These are phyloP conservation scores for Brachirus orientalis DNA, from an alignment of 2,113 vertebrate genomes.

Conservation along the genomic window DNA sequence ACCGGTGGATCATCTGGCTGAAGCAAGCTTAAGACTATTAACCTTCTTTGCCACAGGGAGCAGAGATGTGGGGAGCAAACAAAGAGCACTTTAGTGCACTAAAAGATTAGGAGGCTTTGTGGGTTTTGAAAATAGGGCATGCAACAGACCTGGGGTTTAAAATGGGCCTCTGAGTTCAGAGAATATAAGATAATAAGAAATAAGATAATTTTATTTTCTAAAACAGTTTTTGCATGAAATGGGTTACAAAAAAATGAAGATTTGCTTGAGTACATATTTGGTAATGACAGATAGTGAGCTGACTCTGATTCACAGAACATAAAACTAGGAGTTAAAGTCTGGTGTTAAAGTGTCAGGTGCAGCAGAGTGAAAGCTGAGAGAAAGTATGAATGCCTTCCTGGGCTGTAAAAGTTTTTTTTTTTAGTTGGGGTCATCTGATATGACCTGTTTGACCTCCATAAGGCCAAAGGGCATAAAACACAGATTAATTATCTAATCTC, in stretches of 20 bases:
- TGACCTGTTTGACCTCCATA: conserved; percentile 23
- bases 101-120: conserved; percentile 57
- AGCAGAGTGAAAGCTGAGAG: not conserved
- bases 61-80: conserved; percentile 54
- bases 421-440: conserved; percentile 26
- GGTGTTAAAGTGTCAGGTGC: too few species aligned
- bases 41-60: conserved; percentile 66
- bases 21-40: conserved; percentile 65
- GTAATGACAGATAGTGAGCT: too few species aligned
- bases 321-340: too few species aligned
- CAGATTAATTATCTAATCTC: conserved; percentile 13
- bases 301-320: too few species aligned
- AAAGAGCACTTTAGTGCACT: conserved; percentile 48
- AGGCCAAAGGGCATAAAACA: conserved; percentile 7
- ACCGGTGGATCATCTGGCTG: conserved; percentile 57
- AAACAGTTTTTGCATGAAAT: too few species aligned
- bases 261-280: too few species aligned
- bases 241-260: too few species aligned
- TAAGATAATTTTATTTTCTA: too few species aligned
- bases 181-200: too few species aligned
- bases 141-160: conserved; percentile 1
- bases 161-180: not conserved
- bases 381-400: not conserved
- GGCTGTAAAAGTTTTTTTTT: conserved; percentile 22
- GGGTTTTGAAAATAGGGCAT: conserved; percentile 32